A percentile compares a stretch with the other conserved stretches of the same genome.
These are phyloP conservation scores for Xanthorhoe designata DNA, from an alignment of 2,888 invertebrate species.

Conservation along the genomic window DNA sequence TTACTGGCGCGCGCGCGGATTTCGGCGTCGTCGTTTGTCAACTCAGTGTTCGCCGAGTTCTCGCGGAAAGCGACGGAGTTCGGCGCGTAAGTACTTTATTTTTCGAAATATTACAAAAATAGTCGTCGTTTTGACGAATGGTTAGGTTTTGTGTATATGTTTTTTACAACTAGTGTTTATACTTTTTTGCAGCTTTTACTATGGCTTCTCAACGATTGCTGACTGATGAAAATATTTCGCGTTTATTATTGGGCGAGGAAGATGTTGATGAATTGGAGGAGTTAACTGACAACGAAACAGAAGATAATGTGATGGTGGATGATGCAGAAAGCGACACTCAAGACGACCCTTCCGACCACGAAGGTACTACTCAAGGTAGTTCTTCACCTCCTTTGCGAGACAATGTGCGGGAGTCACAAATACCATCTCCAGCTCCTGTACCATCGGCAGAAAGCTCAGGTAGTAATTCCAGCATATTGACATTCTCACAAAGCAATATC, in stretches of 20 bases:
- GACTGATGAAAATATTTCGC: conserved; percentile 20
- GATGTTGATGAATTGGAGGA: conserved; percentile 16
- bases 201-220: conserved; percentile 22
- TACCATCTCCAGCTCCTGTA: conserved; percentile 15
- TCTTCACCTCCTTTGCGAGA: conserved; percentile 11
- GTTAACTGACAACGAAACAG: conserved; percentile 25
- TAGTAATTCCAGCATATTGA: conserved; percentile 24
- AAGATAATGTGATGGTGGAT: conserved; percentile 28
- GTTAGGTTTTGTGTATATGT: conserved; percentile 15
- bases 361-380: conserved; percentile 16
- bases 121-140: conserved; percentile 17
- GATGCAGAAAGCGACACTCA: conserved; percentile 20
- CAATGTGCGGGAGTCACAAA: conserved; percentile 17
- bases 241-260: conserved; percentile 26
- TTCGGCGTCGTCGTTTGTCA: conserved; percentile 15
- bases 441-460: conserved; percentile 12
- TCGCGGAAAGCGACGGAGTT: conserved; percentile 19
- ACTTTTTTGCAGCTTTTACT: conserved; percentile 24
- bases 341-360: conserved; percentile 22
- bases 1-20: conserved; percentile 9
- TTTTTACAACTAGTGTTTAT: conserved; percentile 12
- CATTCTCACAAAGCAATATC: conserved; percentile 25
- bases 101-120: conserved; percentile 14
- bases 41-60: conserved; percentile 25
- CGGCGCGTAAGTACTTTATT: conserved; percentile 16